Evolutionary conservation across 2,888 invertebrate species (phyloP).

Genomic region (Serripes groenlandicus): DNA sequence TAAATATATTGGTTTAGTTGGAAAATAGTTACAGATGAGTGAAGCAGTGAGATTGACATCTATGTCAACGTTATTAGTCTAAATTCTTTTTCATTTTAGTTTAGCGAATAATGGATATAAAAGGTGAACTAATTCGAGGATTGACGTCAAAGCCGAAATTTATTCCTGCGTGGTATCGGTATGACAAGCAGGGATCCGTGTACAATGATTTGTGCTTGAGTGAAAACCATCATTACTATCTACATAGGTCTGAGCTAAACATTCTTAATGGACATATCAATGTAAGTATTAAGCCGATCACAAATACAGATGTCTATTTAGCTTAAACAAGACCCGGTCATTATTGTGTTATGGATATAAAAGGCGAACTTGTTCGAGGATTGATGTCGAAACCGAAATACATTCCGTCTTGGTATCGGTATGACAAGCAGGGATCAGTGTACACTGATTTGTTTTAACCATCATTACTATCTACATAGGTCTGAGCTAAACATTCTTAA

Average conservation of each 20-base stretch:
- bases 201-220: conserved; percentile 16
- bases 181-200: conserved; percentile 25
- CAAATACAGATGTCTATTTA: too few relatives aligned
- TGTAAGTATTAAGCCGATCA: too few relatives aligned
- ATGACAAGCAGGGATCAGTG: conserved; percentile 25
- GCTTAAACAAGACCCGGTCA: too few relatives aligned
- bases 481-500: conserved; percentile 6
- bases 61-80: too few relatives aligned
- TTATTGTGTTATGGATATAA: conserved; percentile 16
- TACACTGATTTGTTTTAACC: conserved; percentile 14
- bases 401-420: conserved; percentile 25
- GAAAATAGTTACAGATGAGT: too few relatives aligned
- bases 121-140: conserved; percentile 4
- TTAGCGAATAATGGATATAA: conserved; percentile 16
- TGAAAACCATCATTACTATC: conserved; percentile 6
- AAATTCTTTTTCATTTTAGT: too few relatives aligned
- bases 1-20: too few relatives aligned
- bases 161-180: conserved; percentile 25
- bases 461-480: conserved; percentile 14
- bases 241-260: conserved; percentile 10
- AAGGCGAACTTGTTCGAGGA: background rate
- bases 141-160: conserved; percentile 18
- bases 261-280: background rate
- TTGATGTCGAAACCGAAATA: conserved; percentile 19
- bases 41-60: too few relatives aligned